These are phyloP conservation scores for Choristoneura fumiferana DNA, from an alignment of 1,140 invertebrate species.

Conservation along the genomic window DNA sequence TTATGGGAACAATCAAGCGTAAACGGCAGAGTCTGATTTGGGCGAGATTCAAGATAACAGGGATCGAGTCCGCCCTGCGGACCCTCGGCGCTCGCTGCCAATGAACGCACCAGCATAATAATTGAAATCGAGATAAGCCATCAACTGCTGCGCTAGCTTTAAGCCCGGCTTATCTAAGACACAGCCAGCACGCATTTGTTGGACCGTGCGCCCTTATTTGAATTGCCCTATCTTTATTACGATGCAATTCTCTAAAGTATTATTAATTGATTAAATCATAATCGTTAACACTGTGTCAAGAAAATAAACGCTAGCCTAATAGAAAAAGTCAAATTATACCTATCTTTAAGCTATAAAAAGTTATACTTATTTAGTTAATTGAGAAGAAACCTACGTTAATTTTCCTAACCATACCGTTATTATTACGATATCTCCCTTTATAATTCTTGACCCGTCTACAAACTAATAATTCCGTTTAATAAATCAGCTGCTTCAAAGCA, in stretches of 20 bases:
- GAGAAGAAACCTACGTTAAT: no score
- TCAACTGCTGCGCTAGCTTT: constrained; percentile 58
- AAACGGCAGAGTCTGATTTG: constrained; percentile 58
- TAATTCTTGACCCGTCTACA: no score
- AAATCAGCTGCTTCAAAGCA: no score
- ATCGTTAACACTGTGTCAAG: neutral
- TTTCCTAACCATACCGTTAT: no score
- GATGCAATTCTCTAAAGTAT: constrained; percentile 47
- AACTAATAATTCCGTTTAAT: no score
- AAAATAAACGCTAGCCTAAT: no score
- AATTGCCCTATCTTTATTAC: constrained; percentile 61
- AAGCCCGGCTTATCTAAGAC: constrained; percentile 66
- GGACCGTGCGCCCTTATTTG: constrained; percentile 63
- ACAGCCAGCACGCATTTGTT: constrained; percentile 56
- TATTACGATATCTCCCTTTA: no score
- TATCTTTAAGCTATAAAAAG: no score
- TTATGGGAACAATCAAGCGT: constrained; percentile 44
- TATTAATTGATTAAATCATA: constrained; percentile 5
- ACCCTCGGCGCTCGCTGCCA: constrained; percentile 42
- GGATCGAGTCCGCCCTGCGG: constrained; percentile 51
- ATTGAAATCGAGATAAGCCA: constrained; percentile 76
- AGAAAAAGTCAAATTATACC: no score
- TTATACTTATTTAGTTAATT: no score
- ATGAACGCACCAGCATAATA: constrained; percentile 69
- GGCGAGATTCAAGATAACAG: constrained; percentile 65